Evolutionary conservation across 2,113 vertebrate genomes (phyloP), one percentile per base, ranked within the genome.

Genomic region (Chinchilla lanigera): DNA sequence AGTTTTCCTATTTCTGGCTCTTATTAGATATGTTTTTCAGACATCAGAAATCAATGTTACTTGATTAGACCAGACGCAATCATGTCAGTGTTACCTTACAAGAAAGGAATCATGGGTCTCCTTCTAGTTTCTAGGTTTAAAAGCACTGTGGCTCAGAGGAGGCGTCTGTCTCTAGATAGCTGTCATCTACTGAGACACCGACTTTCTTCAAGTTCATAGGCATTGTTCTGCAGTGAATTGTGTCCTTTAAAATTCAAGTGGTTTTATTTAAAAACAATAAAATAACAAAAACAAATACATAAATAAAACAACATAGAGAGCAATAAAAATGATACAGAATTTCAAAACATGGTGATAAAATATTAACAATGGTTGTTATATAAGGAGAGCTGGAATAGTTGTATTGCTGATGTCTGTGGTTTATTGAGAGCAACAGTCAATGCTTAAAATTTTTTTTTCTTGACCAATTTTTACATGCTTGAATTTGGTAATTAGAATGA

Each of bases 211-310:
- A 52, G 13, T 52, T 73, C 16, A 54, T 7, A 28, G 11, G 10
- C 5, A 47, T 2, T 26, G 1, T 67, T 60, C 2, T 2, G 1
- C 3, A 20, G 1, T 71, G 0, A 50, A 63, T 17, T 61, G 26
- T 20, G 10, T 26, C 20, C 20, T 75, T 47, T 7, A 17, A 38
- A 60, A 81, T 69, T 44, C 11, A 9, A 20, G 38, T 28, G 2
- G n/a, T n/a, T n/a, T n/a, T n/a, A n/a, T n/a, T n/a, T n/a, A n/a
- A n/a, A n/a, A n/a, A n/a, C n/a, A n/a, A n/a, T n/a, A n/a, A n/a
- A n/a, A n/a, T n/a, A n/a, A n/a, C n/a, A n/a, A n/a, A n/a, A n/a
- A n/a, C n/a, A n/a, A n/a, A n/a, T n/a, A n/a, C n/a, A n/a, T n/a
- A n/a, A n/a, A n/a, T n/a, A n/a, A n/a, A n/a, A n/a, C n/a, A n/a